Base-by-base conservation (phyloP, 2,888 invertebrate genomes). In the Pardosa pseudoannulata region DNA sequence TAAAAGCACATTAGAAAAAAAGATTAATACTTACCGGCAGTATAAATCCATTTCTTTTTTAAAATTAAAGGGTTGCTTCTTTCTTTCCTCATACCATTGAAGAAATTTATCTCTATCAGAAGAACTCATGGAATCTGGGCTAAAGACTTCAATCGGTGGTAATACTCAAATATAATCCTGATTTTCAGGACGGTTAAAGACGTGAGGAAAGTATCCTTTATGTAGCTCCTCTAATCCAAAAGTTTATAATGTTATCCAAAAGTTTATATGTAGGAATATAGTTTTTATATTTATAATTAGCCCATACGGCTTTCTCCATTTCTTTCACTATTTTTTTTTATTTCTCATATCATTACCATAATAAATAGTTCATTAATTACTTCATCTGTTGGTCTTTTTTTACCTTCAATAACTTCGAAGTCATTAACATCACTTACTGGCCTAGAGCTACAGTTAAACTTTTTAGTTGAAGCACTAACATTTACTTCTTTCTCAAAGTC, bases 261-360 rank as follows among this genome's bases (percentile, higher is more conserved):
- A 36, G 0, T 39, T 31, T 70, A 81, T 75, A 0, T 74, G 75
- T 0, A 71, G 23, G 41, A 81, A n/a, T n/a, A n/a, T n/a, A 81
- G 16, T 41, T 81, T 32, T 27, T 0, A 79, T 31, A 2, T 56
- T 19, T 19, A n/a, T n/a, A n/a, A n/a, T n/a, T n/a, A n/a, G n/a
- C n/a, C n/a, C n/a, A n/a, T n/a, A n/a, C n/a, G n/a, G n/a, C n/a
- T n/a, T n/a, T n/a, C n/a, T n/a, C n/a, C n/a, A n/a, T n/a, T n/a
- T n/a, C n/a, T n/a, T n/a, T n/a, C n/a, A n/a, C n/a, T n/a, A n/a
- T n/a, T n/a, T n/a, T n/a, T n/a, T n/a, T n/a, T n/a, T n/a, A n/a
- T n/a, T n/a, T n/a, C n/a, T n/a, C n/a, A n/a, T n/a, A n/a, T n/a
- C n/a, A n/a, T n/a, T n/a, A n/a, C n/a, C n/a, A n/a, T n/a, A n/a